phyloP scores from a whole-genome alignment of 2,888 invertebrate species.

The Calliopum simillimum region DNA sequence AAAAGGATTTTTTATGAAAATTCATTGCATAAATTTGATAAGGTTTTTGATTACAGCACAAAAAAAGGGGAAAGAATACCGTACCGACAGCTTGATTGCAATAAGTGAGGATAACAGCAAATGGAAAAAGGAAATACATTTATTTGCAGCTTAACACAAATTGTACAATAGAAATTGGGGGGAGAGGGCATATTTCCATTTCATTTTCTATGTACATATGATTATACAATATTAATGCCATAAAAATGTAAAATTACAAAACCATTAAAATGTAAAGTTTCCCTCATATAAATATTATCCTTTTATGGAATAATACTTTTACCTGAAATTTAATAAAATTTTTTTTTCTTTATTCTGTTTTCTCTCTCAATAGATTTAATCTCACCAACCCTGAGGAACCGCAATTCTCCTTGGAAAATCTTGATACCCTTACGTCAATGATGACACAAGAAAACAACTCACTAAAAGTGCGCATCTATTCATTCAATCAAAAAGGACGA shows the following conservation, averaged over 20 bases:
- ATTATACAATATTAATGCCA: too few species aligned
- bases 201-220: too few species aligned
- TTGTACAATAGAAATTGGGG: too few species aligned
- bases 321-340: slow-evolving; percentile 10
- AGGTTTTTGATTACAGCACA: neutral
- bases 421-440: slow-evolving; percentile 81
- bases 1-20: slow-evolving; percentile 11
- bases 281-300: neutral
- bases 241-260: neutral
- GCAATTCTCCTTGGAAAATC: slow-evolving; percentile 66
- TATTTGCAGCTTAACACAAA: too few species aligned
- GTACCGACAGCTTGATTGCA: too few species aligned
- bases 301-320: slow-evolving; percentile 1
- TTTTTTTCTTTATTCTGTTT: slow-evolving; percentile 3
- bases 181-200: too few species aligned
- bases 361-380: slow-evolving; percentile 64
- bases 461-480: slow-evolving; percentile 80
- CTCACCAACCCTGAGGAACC: slow-evolving; percentile 66
- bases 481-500: slow-evolving; percentile 85
- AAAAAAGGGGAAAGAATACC: too few species aligned
- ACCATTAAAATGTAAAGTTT: neutral
- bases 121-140: too few species aligned
- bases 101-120: too few species aligned
- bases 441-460: slow-evolving; percentile 85
- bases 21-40: slow-evolving; percentile 7